phyloP scores from a whole-genome alignment of 2,888 invertebrate genomes.

The Drosophila hamatofila region DNA sequence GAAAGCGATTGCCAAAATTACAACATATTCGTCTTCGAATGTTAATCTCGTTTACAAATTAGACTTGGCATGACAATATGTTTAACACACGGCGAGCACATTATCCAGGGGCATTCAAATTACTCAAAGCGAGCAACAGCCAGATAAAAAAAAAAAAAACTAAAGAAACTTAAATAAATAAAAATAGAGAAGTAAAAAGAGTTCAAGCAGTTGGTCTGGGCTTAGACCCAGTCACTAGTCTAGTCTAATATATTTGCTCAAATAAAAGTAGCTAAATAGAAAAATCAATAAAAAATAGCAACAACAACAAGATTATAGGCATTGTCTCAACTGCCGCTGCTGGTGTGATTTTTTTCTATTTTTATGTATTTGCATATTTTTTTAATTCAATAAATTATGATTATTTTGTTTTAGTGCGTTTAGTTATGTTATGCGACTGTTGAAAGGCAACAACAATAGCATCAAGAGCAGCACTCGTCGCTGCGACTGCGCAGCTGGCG shows the following conservation, averaged over 20 bases:
- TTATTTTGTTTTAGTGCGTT: conserved; percentile 56
- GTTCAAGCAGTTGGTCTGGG: conserved; percentile 32
- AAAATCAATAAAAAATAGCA: conserved; percentile 57
- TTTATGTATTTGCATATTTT: conserved; percentile 19
- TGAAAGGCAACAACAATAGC: conserved; percentile 49
- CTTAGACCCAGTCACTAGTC: conserved; percentile 20
- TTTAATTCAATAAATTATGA: conserved; percentile 41
- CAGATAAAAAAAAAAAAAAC: conserved; percentile 20
- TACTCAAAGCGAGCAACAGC: conserved; percentile 6
- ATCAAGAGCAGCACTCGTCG: conserved; percentile 37
- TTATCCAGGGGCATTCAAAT: conserved; percentile 42
- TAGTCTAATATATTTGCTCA: conserved; percentile 55
- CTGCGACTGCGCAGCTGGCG: conserved; percentile 32
- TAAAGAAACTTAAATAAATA: conserved; percentile 20
- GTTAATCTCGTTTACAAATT: conserved; percentile 72
- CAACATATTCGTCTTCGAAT: conserved; percentile 49
- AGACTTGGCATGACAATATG: conserved; percentile 72
- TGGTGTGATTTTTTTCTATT: conserved; percentile 8
- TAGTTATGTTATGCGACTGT: conserved; percentile 66
- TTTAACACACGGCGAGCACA: conserved; percentile 68
- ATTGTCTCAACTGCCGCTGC: conserved; percentile 7
- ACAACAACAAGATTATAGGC: not conserved
- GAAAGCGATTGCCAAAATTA: conserved; percentile 68
- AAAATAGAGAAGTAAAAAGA: conserved; percentile 19
- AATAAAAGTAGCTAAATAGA: conserved; percentile 64